Evolutionary conservation across 2,113 vertebrate species (phyloP).

Genomic region (Formicarius rufipectus): DNA sequence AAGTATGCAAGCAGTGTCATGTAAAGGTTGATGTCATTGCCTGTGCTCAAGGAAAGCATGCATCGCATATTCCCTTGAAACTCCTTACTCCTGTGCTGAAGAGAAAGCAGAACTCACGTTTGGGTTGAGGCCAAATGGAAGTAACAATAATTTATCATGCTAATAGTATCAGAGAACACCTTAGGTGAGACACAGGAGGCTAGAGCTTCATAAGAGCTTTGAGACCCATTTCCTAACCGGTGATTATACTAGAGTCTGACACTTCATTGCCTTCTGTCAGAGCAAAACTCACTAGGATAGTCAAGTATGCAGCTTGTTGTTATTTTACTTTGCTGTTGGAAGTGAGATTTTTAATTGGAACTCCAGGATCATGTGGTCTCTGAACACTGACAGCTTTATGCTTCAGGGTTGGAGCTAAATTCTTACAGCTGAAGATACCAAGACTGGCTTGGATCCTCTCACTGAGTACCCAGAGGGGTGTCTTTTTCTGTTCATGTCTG

Average conservation of each 20-base stretch:
- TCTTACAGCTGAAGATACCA: neutral
- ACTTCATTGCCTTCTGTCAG: neutral
- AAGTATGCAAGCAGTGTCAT: neutral
- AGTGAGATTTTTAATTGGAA: neutral
- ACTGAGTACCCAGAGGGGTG: neutral
- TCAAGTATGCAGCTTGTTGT: neutral
- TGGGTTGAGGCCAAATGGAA: neutral
- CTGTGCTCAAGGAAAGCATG: neutral
- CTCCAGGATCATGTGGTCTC: neutral
- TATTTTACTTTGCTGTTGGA: neutral
- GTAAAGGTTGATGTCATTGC: neutral
- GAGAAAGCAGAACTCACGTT: neutral
- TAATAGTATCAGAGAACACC: neutral
- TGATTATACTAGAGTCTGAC: neutral
- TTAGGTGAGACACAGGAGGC: neutral
- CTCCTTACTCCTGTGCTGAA: neutral
- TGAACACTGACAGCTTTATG: neutral
- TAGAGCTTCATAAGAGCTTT: neutral
- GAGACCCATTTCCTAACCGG: neutral
- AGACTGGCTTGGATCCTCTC: neutral
- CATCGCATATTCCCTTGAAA: neutral
- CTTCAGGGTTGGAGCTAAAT: neutral
- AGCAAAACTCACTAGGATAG: neutral
- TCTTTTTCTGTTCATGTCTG: neutral
- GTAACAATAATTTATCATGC: neutral